Conservation (phyloP, 2,113 vertebrate genomes). For the Mixornis gularis region DNA sequence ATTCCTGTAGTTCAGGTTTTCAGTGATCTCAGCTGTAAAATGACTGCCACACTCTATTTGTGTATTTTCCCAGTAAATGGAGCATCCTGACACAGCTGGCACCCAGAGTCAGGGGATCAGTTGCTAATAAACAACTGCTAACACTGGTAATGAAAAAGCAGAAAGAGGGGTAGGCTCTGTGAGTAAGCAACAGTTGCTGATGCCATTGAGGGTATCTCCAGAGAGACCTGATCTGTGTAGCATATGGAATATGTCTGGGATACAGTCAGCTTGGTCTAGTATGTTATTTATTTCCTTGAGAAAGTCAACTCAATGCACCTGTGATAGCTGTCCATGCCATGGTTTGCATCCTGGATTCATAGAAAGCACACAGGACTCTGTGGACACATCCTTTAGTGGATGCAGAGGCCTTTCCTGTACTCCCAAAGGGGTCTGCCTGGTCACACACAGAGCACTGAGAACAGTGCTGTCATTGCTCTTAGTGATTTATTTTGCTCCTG, state of each 20-base stretch:
- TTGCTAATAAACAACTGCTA: not conserved
- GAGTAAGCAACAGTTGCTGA: not conserved
- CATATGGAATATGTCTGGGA: not conserved
- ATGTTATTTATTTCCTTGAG: not conserved
- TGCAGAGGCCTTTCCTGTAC: not conserved
- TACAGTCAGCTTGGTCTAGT: not conserved
- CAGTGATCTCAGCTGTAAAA: not conserved
- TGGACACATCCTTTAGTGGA: not conserved
- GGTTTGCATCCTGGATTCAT: not conserved
- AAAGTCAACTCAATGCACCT: not conserved
- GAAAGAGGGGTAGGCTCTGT: not conserved
- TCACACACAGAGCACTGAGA: not conserved
- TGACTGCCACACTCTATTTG: not conserved
- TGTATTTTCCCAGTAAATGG: not conserved
- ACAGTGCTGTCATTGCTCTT: conserved; percentile 8
- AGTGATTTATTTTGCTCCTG: conserved; percentile 46
- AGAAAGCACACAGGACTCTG: not conserved
- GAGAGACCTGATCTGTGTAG: not conserved
- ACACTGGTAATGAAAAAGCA: not conserved
- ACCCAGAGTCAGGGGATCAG: not conserved
- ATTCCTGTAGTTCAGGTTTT: not conserved
- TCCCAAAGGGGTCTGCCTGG: not conserved
- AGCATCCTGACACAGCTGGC: not conserved
- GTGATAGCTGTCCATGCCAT: not conserved
- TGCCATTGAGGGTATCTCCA: not conserved